Conservation (phyloP, 2,113 vertebrate genomes). For the Regulus satrapa region DNA sequence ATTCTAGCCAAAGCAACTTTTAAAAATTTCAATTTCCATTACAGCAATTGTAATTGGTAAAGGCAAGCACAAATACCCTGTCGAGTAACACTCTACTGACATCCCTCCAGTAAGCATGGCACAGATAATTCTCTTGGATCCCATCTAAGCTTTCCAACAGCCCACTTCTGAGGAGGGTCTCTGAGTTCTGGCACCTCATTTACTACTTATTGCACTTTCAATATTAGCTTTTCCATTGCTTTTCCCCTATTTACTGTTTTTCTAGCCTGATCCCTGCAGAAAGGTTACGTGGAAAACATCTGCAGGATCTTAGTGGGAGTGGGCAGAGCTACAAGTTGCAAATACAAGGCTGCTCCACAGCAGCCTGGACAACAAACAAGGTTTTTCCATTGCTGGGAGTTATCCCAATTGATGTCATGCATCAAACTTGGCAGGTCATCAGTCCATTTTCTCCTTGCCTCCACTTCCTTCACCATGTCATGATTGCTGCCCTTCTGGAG, state of each 20-base stretch:
- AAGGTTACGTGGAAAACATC: background rate
- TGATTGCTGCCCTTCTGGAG: background rate
- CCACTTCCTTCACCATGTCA: rapidly evolving
- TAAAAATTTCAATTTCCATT: background rate
- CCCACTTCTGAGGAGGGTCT: background rate
- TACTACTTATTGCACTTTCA: background rate
- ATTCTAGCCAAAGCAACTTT: background rate
- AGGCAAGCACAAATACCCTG: background rate
- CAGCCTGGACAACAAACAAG: background rate
- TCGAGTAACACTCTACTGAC: background rate
- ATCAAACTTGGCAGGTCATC: background rate
- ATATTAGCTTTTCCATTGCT: background rate
- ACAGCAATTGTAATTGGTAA: background rate
- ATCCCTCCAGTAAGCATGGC: rapidly evolving
- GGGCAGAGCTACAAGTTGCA: background rate
- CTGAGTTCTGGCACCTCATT: background rate
- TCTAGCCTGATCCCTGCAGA: background rate
- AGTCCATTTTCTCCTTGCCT: background rate
- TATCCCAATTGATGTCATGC: rapidly evolving
- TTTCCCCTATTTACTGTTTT: background rate
- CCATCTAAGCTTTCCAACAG: background rate
- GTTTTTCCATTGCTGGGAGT: background rate
- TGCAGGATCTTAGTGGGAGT: background rate
- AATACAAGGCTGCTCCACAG: background rate
- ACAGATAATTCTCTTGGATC: background rate